A percentile compares a stretch with the other conserved stretches of the same genome.
phyloP scores from a whole-genome alignment of 2,888 invertebrate species.

The Cantharis nigra region DNA sequence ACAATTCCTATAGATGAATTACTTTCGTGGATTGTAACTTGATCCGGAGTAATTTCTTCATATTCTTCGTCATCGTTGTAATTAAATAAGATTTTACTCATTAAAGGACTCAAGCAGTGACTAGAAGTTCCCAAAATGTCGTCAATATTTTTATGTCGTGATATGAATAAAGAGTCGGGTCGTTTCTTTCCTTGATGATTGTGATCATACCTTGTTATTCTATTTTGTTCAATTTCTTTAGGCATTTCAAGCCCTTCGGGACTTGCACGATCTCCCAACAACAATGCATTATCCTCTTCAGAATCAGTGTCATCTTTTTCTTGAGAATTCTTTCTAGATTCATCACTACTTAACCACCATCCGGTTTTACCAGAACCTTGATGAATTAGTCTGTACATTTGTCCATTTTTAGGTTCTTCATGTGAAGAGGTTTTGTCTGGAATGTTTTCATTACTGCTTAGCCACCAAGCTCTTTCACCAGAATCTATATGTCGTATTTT shows the following conservation, averaged over 20 bases:
- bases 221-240: constrained; percentile 53
- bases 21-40: constrained; percentile 81
- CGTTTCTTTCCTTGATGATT: constrained; percentile 42
- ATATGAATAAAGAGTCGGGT: constrained; percentile 70
- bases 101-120: constrained; percentile 67
- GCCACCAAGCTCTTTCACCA: constrained; percentile 73
- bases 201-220: constrained; percentile 75
- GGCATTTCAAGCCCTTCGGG: constrained; percentile 74
- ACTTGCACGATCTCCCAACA: constrained; percentile 77
- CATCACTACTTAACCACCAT: constrained; percentile 60
- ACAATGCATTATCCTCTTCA: constrained; percentile 58
- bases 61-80: constrained; percentile 56
- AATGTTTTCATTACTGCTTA: constrained; percentile 56
- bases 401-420: background rate
- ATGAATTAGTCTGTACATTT: constrained; percentile 51
- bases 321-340: constrained; percentile 50
- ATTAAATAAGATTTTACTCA: constrained; percentile 59
- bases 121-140: constrained; percentile 77
- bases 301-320: constrained; percentile 55
- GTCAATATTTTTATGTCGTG: constrained; percentile 85
- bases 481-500: constrained; percentile 69
- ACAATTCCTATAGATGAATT: constrained; percentile 73
- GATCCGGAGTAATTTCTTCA: constrained; percentile 76
- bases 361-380: constrained; percentile 60
- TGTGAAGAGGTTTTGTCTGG: constrained; percentile 28